Evolutionary conservation across 2,888 invertebrate species (phyloP).

Genomic region (Reticulitermes lucifugus): DNA sequence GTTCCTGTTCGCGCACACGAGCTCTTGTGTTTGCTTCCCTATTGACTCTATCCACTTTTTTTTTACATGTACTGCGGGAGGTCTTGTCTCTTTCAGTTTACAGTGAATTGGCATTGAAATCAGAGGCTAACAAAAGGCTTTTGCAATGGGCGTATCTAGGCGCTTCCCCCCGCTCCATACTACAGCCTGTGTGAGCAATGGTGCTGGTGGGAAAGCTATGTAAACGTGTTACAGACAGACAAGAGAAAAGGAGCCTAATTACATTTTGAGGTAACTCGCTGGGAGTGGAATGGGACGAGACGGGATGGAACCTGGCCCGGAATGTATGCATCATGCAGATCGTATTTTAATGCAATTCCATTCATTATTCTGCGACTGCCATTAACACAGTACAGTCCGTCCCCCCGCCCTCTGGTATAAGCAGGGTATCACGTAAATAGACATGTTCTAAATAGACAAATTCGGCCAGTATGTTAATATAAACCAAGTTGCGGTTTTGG

Average conservation of each 20-base stretch:
- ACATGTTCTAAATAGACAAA: neutral
- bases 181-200: neutral
- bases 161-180: neutral
- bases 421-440: slow-evolving; percentile 28
- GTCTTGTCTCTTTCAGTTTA: slow-evolving; percentile 39
- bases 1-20: slow-evolving; percentile 21
- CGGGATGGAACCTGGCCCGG: slow-evolving; percentile 45
- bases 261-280: slow-evolving; percentile 53
- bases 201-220: slow-evolving; percentile 29
- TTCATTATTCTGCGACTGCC: slow-evolving; percentile 66
- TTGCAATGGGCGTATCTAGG: slow-evolving; percentile 39
- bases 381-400: slow-evolving; percentile 62
- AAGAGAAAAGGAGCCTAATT: slow-evolving; percentile 54
- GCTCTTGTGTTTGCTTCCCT: slow-evolving; percentile 1
- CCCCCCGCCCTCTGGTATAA: slow-evolving; percentile 44
- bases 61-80: neutral
- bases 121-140: slow-evolving; percentile 44
- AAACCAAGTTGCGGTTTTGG: neutral
- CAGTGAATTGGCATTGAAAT: slow-evolving; percentile 45
- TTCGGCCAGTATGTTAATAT: neutral
- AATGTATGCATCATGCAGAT: slow-evolving; percentile 65
- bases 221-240: slow-evolving; percentile 28
- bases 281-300: slow-evolving; percentile 31
- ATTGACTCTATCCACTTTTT: slow-evolving; percentile 23
- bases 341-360: slow-evolving; percentile 68